phyloP scores from a whole-genome alignment of 2,113 vertebrate genomes.

The Clarias macrocephalus region DNA sequence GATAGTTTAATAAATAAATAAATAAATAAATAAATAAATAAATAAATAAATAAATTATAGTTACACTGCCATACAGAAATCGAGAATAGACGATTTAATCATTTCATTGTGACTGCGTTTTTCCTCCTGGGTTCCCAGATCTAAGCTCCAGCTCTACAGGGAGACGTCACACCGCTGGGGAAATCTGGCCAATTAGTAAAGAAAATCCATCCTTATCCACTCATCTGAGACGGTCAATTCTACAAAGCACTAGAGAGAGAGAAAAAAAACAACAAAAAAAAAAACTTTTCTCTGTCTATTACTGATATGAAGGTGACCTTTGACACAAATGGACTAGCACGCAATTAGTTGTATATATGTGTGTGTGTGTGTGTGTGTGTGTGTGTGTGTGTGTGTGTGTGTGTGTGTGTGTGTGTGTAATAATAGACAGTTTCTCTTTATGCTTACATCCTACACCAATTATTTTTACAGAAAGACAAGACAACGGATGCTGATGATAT shows the following conservation, averaged over 20 bases:
- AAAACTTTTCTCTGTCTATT: not conserved
- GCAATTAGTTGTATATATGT: constrained; percentile 24
- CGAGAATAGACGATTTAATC: no score
- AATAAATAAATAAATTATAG: not conserved
- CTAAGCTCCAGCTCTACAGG: not conserved
- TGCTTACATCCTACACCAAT: constrained; percentile 20
- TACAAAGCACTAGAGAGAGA: not conserved
- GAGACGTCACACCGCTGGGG: constrained; percentile 20
- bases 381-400: constrained; percentile 7
- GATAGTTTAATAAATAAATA: no score
- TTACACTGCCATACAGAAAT: no score
- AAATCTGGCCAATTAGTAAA: constrained; percentile 35
- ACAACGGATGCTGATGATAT: not conserved
- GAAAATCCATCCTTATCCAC: constrained; percentile 37
- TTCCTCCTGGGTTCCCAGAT: not conserved
- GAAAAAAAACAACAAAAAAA: not conserved
- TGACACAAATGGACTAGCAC: constrained; percentile 4
- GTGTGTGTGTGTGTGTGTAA: constrained; percentile 27
- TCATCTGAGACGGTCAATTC: not conserved
- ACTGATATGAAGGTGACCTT: constrained; percentile 15
- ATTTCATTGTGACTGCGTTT: not conserved
- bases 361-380: not conserved
- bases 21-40: not conserved
- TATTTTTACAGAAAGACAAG: constrained; percentile 24
- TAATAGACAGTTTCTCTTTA: constrained; percentile 39